Evolutionary conservation across 2,888 invertebrate genomes (phyloP).

Genomic region (Platypus cylindrus): DNA sequence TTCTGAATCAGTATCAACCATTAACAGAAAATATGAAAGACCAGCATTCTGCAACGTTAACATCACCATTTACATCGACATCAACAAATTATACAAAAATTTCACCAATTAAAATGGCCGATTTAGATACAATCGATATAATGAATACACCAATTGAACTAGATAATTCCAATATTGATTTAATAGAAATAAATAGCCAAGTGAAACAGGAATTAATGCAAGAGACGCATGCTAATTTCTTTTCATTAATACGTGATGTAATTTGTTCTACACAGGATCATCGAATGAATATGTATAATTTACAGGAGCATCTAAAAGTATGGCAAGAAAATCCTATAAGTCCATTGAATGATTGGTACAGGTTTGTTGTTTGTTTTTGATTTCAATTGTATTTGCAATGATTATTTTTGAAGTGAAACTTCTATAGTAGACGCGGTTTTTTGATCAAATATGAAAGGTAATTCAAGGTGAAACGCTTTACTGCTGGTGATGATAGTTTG

Average conservation of each 20-base stretch:
- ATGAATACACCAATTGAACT: constrained; percentile 66
- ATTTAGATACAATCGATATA: constrained; percentile 55
- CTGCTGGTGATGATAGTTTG: too few species aligned
- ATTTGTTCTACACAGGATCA: constrained; percentile 78
- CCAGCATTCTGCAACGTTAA: constrained; percentile 10
- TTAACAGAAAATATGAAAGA: not conserved
- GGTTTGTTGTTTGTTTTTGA: too few species aligned
- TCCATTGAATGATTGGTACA: constrained; percentile 69
- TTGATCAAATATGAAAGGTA: too few species aligned
- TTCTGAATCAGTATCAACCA: not conserved
- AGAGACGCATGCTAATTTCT: constrained; percentile 73
- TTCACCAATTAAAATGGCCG: constrained; percentile 36
- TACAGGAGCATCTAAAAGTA: constrained; percentile 58
- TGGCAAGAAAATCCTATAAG: constrained; percentile 74
- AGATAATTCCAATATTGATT: constrained; percentile 44
- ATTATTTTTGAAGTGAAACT: too few species aligned
- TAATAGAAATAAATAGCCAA: constrained; percentile 41
- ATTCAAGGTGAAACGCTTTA: too few species aligned
- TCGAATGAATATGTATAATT: constrained; percentile 61
- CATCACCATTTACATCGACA: constrained; percentile 16
- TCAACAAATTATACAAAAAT: constrained; percentile 22
- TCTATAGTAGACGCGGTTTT: too few species aligned
- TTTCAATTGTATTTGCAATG: not conserved
- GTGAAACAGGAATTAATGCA: constrained; percentile 51
- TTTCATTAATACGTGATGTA: constrained; percentile 76